Evolutionary conservation across 2,113 vertebrate species (phyloP).

Genomic region (Terrapene triunguis): DNA sequence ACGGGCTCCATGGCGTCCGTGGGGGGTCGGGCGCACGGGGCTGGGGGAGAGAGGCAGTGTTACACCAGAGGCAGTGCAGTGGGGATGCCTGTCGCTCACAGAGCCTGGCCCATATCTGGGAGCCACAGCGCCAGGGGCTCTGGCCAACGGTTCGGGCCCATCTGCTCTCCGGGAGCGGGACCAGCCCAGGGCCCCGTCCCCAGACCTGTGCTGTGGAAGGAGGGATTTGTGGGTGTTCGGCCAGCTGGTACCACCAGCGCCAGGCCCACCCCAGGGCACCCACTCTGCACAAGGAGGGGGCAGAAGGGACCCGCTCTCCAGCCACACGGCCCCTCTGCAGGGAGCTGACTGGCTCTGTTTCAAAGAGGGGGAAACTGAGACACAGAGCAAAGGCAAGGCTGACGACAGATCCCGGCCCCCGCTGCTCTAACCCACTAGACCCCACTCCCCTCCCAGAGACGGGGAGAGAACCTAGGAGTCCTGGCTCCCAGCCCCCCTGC

Average conservation of each 20-base stretch:
- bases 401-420: background rate
- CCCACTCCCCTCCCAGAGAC: background rate
- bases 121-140: too few relatives aligned
- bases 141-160: too few relatives aligned
- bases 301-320: background rate
- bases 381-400: background rate
- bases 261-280: background rate
- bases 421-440: background rate
- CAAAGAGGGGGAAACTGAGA: background rate
- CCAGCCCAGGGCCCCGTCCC: too few relatives aligned
- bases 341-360: background rate
- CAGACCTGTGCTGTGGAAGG: too few relatives aligned
- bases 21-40: background rate
- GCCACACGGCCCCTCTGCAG: background rate
- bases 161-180: too few relatives aligned
- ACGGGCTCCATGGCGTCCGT: background rate
- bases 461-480: too few relatives aligned
- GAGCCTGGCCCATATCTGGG: too few relatives aligned
- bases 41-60: background rate
- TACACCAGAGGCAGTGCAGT: background rate
- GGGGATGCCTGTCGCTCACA: background rate
- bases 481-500: too few relatives aligned
- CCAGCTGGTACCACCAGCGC: background rate
- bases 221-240: too few relatives aligned
- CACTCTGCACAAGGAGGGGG: background rate